Evolutionary conservation across 2,797 vertebrate species (phyloP).

Genomic region (Knipowitschia caucasica): DNA sequence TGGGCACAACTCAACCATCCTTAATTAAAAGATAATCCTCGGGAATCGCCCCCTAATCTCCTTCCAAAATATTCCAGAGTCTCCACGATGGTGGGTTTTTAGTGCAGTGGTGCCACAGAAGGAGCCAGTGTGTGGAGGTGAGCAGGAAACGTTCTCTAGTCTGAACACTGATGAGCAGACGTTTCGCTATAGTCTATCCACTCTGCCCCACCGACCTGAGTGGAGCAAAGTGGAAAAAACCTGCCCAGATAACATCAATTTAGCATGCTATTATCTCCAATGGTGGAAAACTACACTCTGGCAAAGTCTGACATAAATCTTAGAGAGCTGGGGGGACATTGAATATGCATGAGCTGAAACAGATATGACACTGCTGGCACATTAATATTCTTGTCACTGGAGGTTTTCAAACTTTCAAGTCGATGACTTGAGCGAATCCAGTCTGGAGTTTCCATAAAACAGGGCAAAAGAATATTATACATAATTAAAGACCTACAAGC

Average conservation of each 20-base stretch:
- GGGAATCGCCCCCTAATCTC: constrained; percentile 91
- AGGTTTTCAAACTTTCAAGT: constrained; percentile 99
- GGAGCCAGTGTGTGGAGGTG: constrained; percentile 66
- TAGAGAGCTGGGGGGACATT: constrained; percentile 96
- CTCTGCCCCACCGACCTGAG: constrained; percentile 64
- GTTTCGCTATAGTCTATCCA: constrained; percentile 65
- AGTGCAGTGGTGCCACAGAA: constrained; percentile 52
- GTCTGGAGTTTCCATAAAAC: constrained; percentile 91
- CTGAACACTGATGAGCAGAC: constrained; percentile 57
- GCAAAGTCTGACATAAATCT: constrained; percentile 99
- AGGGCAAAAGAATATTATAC: constrained; percentile 90
- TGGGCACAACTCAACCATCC: constrained; percentile 97
- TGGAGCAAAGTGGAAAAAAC: constrained; percentile 63
- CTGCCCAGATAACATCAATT: constrained; percentile 97
- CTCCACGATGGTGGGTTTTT: constrained; percentile 58
- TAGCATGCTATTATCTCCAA: constrained; percentile 99
- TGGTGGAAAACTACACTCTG: constrained; percentile 98
- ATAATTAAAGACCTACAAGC: constrained; percentile 87
- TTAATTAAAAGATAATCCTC: constrained; percentile 99
- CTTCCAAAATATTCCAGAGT: constrained; percentile 88
- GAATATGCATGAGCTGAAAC: constrained; percentile 98
- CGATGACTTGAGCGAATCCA: constrained; percentile 94
- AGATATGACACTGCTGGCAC: constrained; percentile 99
- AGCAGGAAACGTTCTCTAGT: constrained; percentile 50
- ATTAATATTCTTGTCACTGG: constrained; percentile 99